Base-by-base conservation (phyloP, 2,888 invertebrate species). In the Embidobia sp. region DNA sequence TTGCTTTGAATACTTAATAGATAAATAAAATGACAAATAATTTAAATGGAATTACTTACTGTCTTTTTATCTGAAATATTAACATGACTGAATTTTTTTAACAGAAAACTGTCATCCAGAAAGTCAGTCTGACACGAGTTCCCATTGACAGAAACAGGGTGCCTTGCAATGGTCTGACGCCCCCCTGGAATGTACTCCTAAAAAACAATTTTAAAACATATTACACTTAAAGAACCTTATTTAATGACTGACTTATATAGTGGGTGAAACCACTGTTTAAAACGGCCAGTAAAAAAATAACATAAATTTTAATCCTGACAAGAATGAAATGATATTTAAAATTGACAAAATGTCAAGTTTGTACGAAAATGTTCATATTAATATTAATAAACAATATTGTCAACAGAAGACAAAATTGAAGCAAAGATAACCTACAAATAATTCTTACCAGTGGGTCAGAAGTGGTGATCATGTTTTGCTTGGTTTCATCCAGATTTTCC, bases 131-230 rank as follows among this genome's bases (percentile, higher is more conserved):
- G 91, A 87, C 16, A 85, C 31, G 37, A 83, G 59, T 83, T 86
- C 78, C 87, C 85, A 83, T 92, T 92, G 49, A 93, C 91, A 79
- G 94, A 93, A 55, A 94, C 94, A 10, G 96, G 96, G 90, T 96
- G 96, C 83, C 92, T 93, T 66, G 92, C 91, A 88, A 95, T 91
- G 91, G 94, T 94, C 91, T 94, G 93, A 90, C 96, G 94, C 89
- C 96, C 96, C 91, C 95, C 94, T 86, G 96, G 96, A 92, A 95
- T 92, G 91, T 95, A 97, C 93, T 96, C 96, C 95, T 96, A 15
- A 10, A 53, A 31, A 48, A 2, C 8, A 31, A n/a, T n/a, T n/a
- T n/a, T n/a, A n/a, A n/a, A n/a, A n/a, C n/a, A n/a, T n/a, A n/a
- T n/a, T n/a, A n/a, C n/a, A n/a, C n/a, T n/a, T n/a, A n/a, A n/a